A percentile compares a stretch with the other conserved stretches of the same genome.
These are phyloP conservation scores for Leptopilina syphax DNA, from an alignment of 2,888 invertebrate genomes.

Conservation along the genomic window DNA sequence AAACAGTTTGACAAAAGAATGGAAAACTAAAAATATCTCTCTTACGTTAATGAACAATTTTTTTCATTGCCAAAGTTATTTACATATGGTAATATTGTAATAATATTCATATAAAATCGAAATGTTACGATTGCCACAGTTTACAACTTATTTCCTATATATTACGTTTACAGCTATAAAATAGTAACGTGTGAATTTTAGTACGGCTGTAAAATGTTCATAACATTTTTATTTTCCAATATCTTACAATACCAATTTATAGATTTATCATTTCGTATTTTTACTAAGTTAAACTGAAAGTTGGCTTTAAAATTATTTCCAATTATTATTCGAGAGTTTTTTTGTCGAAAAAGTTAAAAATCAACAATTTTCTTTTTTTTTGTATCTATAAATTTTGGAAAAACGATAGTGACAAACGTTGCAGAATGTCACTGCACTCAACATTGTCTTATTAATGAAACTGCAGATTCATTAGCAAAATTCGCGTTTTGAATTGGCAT, in stretches of 20 bases:
- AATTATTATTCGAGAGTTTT: too few relatives aligned
- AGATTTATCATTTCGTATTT: background rate
- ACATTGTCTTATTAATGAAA: slow-evolving; percentile 9
- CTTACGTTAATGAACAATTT: too few relatives aligned
- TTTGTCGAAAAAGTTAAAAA: background rate
- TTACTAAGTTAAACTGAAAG: background rate
- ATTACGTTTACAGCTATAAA: background rate
- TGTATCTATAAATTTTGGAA: too few relatives aligned
- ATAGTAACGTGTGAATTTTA: slow-evolving; percentile 10
- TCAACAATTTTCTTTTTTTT: background rate
- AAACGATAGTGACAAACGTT: background rate
- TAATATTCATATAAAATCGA: background rate
- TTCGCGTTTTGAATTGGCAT: slow-evolving; percentile 3
- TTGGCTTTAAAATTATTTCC: too few relatives aligned
- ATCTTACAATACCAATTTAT: slow-evolving; percentile 6
- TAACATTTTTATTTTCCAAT: slow-evolving; percentile 8
- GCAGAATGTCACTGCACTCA: background rate
- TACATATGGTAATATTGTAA: background rate
- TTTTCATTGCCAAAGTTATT: background rate
- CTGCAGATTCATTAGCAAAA: slow-evolving; percentile 8
- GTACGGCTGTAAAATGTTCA: background rate
- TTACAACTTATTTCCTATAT: slow-evolving; percentile 12
- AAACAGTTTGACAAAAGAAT: too few relatives aligned
- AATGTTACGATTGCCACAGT: slow-evolving; percentile 9
- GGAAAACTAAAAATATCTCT: too few relatives aligned